A percentile compares a stretch with the other conserved stretches of the same genome.
Evolutionary conservation across 2,797 vertebrate species (phyloP).

Genomic region (Phaenicophaeus curvirostris): DNA sequence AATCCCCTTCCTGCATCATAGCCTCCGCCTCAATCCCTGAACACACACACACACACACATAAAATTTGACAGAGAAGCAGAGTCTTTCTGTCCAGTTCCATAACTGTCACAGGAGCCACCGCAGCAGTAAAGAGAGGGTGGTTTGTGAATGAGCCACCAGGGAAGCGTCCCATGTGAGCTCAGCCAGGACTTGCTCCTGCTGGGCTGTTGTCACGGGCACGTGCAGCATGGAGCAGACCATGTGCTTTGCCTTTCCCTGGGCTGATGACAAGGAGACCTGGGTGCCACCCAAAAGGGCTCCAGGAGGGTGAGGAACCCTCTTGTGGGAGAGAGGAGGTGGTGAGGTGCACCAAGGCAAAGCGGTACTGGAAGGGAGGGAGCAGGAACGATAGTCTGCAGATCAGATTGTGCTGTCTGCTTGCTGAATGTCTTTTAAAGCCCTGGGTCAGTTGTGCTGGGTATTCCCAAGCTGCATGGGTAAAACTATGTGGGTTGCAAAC

Average conservation of each 20-base stretch:
- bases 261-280: background rate
- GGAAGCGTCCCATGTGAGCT: background rate
- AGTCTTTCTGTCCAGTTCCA: background rate
- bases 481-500: background rate
- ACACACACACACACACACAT: background rate
- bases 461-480: background rate
- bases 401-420: background rate
- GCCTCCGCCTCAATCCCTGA: background rate
- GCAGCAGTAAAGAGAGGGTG: background rate
- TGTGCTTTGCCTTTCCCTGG: background rate
- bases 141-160: background rate
- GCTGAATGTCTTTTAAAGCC: background rate
- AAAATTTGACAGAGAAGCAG: background rate
- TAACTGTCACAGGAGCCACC: background rate
- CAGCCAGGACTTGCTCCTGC: accelerated
- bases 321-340: background rate
- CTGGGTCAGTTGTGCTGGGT: background rate
- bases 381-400: background rate
- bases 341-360: background rate
- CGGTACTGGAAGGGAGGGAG: background rate
- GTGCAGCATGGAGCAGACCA: accelerated
- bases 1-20: background rate
- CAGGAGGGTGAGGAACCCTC: background rate
- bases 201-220: background rate
- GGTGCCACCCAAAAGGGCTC: background rate